phyloP scores from a whole-genome alignment of 64 coral and sea anemone species.

The Stichodactyla helianthus region DNA sequence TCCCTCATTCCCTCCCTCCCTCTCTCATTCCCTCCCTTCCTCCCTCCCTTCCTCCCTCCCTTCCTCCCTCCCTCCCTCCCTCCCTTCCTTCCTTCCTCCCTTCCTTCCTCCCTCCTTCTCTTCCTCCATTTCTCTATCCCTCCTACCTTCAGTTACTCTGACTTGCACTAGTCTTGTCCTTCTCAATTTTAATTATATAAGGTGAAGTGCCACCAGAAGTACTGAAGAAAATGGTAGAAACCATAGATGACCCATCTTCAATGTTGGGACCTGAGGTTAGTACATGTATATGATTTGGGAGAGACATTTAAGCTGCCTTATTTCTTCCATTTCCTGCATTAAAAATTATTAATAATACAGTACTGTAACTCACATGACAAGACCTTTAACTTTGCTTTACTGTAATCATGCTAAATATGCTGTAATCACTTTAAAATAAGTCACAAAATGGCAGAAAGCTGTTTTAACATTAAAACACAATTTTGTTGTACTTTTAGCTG shows the following conservation, averaged over 20 bases:
- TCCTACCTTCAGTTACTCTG: background rate
- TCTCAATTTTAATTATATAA: background rate
- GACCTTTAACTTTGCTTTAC: too few species aligned
- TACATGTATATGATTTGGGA: background rate
- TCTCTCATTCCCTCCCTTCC: background rate
- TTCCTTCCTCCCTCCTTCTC: background rate
- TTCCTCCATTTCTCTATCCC: background rate
- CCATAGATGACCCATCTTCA: conserved; percentile 62
- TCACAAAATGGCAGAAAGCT: too few species aligned
- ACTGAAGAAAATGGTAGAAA: conserved; percentile 75
- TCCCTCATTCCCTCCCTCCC: background rate
- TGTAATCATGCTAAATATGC: too few species aligned
- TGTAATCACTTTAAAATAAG: too few species aligned
- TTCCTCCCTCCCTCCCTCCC: background rate
- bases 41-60: background rate
- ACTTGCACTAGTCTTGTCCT: background rate
- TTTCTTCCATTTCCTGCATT: too few species aligned
- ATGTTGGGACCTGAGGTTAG: conserved; percentile 92
- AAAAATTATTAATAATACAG: too few species aligned
- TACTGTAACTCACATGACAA: too few species aligned
- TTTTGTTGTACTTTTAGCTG: too few species aligned
- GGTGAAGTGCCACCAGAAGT: conserved; percentile 90
- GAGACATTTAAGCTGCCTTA: background rate
- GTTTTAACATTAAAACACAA: too few species aligned
- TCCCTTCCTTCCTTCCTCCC: background rate